Base-by-base conservation (phyloP, 2,888 invertebrate genomes). In the Endotricha flammealis region DNA sequence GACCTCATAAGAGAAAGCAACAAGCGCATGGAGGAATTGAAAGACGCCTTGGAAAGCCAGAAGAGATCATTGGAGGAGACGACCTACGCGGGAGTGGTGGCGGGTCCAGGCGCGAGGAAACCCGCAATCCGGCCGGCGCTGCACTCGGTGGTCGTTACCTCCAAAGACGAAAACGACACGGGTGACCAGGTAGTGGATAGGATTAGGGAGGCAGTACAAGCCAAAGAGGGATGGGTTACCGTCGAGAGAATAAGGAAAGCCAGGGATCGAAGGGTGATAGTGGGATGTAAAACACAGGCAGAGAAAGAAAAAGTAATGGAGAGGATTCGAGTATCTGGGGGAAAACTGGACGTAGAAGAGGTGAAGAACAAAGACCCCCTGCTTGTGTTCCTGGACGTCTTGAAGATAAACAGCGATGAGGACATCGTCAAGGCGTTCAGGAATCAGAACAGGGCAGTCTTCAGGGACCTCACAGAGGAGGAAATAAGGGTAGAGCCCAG, bases 171-270 rank as follows among this genome's bases (percentile, higher is more conserved):
- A n/a, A n/a, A 12, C 1, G 39, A 46, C 7, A 46, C 43, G 0
- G 39, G 41, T 6, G 40, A 42, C 0, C 22, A 44, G 5, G 38
- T 44, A 1, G n/a, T 47, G 0, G 11, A 29, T 0, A 29, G 22
- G 10, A 14, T 44, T 2, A 34, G 42, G n/a, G 29, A 28, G 6
- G 41, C 29, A 2, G 29, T 47, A 2, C 27, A 47, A 1, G 41
- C 44, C 1, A 44, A 41, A 7, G 35, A 42, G 3, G 32, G 34
- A 5, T 28, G 41, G 20, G 8, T 42, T 0, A 13, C 6, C 6
- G 29, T 48, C 1, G 42, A 48, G 6, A 36, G 29, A 13, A 14
- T 46, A 1, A 37, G 46, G 11, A 44, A 42, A 29, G 41, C 36
- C 2, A 42, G 36, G 10, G 42, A 46, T n/a, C 29, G 32, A 9